Base-by-base conservation (phyloP, 2,797 vertebrate species). In the Protosalanx chinensis region DNA sequence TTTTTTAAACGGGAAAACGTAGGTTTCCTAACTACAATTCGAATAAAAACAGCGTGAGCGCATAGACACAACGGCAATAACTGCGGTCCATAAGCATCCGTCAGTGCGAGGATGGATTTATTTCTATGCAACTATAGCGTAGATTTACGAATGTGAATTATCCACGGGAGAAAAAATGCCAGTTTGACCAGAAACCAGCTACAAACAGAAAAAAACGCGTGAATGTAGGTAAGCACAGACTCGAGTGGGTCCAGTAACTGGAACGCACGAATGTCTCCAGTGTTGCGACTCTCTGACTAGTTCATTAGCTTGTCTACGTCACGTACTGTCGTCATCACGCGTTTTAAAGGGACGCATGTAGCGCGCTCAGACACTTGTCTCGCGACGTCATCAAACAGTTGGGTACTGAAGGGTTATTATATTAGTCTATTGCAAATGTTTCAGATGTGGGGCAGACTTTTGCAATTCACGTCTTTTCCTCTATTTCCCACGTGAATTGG, bases 321-420 rank as follows among this genome's bases (percentile, higher is more conserved):
- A 46, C 41, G 13, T 46, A 12, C 41, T 46, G 57, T 33, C 41
- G 23, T 74, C 67, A 73, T 77, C 82, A 79, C 84, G 83, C 86
- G 83, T 79, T 73, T 86, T 86, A 88, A 85, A 86, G 83, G 32
- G 72, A 63, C 74, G 30, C 56, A 69, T 27, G 23, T 13, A 30
- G 49, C 33, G 6, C 23, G 41, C 8, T 46, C 41, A 46, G 13
- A 46, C 41, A 46, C 41, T 12, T 8, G 37, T 46, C 41, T 46
- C 13, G 13, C 18, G 23, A 59, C 67, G 58, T 70, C 57, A 53
- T 30, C 8, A 57, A 32, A 58, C n/a, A 12, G 23, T 51, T 51
- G n/a, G 30, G 30, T 61, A 56, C 65, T 58, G 33, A 16, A 29
- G 15, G 49, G 41, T 41, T 41, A 41, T n/a, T n/a, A n/a, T n/a